Evolutionary conservation across 1,140 invertebrate genomes (phyloP).

Genomic region (Paralvinella palmiformis): DNA sequence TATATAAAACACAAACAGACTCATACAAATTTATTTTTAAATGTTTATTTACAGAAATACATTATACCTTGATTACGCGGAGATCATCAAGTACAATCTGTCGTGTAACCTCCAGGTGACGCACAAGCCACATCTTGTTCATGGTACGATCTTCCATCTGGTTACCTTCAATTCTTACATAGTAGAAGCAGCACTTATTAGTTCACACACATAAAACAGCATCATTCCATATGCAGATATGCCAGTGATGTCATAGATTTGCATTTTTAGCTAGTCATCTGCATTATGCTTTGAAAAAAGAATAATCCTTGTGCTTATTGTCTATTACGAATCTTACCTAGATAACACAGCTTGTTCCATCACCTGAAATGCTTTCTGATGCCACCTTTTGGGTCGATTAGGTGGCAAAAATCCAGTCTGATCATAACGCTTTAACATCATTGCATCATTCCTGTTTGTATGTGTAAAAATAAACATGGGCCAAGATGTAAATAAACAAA

Average conservation of each 20-base stretch:
- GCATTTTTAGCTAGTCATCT: no score
- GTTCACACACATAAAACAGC: background rate
- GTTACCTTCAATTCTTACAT: slow-evolving; percentile 58
- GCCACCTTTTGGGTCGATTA: slow-evolving; percentile 88
- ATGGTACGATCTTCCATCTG: slow-evolving; percentile 84
- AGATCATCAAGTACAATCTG: slow-evolving; percentile 86
- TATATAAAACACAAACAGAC: no score
- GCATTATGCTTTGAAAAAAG: no score
- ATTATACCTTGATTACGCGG: slow-evolving; percentile 70
- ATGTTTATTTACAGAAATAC: no score
- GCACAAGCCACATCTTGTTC: slow-evolving; percentile 94
- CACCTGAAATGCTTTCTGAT: slow-evolving; percentile 69
- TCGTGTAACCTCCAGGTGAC: slow-evolving; percentile 66
- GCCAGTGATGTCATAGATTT: background rate
- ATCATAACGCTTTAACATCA: slow-evolving; percentile 39
- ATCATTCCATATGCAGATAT: no score
- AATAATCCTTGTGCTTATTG: background rate
- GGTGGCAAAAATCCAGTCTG: slow-evolving; percentile 75
- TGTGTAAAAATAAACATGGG: no score
- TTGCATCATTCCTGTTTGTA: slow-evolving; percentile 32
- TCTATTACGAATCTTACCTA: slow-evolving; percentile 25
- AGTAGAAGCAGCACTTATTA: background rate
- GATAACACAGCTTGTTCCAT: slow-evolving; percentile 70
- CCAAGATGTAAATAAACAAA: no score
- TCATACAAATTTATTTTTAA: no score